Base-by-base conservation (phyloP, 2,797 vertebrate genomes). In the Lacerta bilineata region DNA sequence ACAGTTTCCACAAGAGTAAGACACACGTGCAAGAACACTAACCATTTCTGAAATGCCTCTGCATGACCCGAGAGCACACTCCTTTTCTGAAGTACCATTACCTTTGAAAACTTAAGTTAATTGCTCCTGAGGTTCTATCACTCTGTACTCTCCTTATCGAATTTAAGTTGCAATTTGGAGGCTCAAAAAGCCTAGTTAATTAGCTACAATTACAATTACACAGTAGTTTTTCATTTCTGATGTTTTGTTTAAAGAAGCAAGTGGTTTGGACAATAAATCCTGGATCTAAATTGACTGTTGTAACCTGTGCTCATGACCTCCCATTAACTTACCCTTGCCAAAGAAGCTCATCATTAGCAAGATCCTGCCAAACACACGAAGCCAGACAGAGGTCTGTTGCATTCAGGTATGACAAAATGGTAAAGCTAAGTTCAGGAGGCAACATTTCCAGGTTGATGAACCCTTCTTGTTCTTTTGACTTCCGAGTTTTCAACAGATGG, bases 371-470 rank as follows among this genome's bases (percentile, higher is more conserved):
- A 90, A 99, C 99, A 29, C 99, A 99, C 0, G 98, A 98, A 78
- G 99, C 99, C 93, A 99, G 96, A 93, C 99, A 99, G 93, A 99
- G 97, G 95, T 99, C 99, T 81, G 99, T 99, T 88, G 99, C 99
- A 83, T 99, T 99, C 96, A 99, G 98, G 95, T 99, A 99, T 1
- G 99, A 99, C 92, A 99, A 97, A 94, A 99, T 99, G 87, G 99
- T 99, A 96, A 99, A 98, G 96, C 99, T 98, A 84, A 99, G 97
- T 90, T 99, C 99, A 11, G 98, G 99, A 25, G 99, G 99, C 89
- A 99, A 94, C 98, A 98, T 99, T 96, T 99, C 98, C 95, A 99
- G 93, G 93, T 99, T 99, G 93, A 99, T 98, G 95, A 99, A 99
- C 61, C 98, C 98, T 94, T 98, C 97, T 89, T 98, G 98, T 33